These are phyloP conservation scores for Ispidina lecontei DNA, from an alignment of 2,797 vertebrate species.

Conservation along the genomic window DNA sequence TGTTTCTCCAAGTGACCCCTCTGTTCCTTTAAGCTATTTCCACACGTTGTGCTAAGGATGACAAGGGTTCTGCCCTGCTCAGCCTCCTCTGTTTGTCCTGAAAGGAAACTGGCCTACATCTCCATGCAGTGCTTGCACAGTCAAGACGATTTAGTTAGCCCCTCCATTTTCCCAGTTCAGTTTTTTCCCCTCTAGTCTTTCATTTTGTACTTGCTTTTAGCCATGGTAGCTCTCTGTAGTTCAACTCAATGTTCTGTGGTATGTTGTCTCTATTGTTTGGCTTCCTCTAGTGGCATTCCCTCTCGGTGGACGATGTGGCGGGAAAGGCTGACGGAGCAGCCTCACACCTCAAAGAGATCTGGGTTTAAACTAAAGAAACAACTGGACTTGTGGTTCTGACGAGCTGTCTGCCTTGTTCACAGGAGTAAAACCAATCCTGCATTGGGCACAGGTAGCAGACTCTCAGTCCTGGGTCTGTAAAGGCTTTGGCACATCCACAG, in stretches of 20 bases:
- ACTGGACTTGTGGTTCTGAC: background rate
- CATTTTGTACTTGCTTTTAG: conserved; percentile 65
- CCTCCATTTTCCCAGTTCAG: conserved; percentile 3
- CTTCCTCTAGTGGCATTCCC: conserved; percentile 27
- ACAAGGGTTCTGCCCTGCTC: conserved; percentile 39
- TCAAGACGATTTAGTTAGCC: conserved; percentile 38
- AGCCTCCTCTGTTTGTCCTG: conserved; percentile 41
- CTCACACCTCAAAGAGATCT: conserved; percentile 30
- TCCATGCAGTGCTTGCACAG: conserved; percentile 59
- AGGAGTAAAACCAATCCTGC: background rate
- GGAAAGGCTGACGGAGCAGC: background rate
- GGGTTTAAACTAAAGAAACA: conserved; percentile 46
- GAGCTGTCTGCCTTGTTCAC: background rate
- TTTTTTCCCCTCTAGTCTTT: background rate
- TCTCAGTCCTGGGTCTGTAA: background rate
- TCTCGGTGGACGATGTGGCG: conserved; percentile 33
- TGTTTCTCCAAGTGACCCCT: conserved; percentile 77
- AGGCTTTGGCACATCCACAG: background rate
- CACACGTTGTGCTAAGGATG: conserved; percentile 71
- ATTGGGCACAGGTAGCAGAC: background rate
- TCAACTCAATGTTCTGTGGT: conserved; percentile 60
- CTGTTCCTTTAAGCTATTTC: conserved; percentile 70
- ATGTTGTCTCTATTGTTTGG: conserved; percentile 38
- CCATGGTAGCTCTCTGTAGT: conserved; percentile 50
- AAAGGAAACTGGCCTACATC: conserved; percentile 31